Base-by-base conservation (phyloP, 2,797 vertebrate genomes). In the Sebastes iracundus region DNA sequence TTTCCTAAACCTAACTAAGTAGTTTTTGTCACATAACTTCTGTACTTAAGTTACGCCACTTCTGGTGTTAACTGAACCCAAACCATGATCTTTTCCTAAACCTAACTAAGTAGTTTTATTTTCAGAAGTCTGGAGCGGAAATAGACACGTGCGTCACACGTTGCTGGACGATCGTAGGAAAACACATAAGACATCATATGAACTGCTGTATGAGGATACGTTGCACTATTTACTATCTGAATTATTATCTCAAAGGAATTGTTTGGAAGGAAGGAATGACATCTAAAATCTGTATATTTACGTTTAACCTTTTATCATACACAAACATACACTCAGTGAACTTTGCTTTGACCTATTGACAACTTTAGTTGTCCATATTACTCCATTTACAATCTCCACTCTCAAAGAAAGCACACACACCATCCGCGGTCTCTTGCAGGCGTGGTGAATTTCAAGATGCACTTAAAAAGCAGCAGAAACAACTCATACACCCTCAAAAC, bases 401-500 rank as follows among this genome's bases (percentile, higher is more conserved):
- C 83, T 87, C 84, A 56, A 87, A 83, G 23, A 69, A 83, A 49
- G 79, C 73, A 81, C 81, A 83, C 42, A 55, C 52, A 80, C 75
- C 55, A 66, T 71, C 76, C 49, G 33, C 23, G 75, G 72, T 77
- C 80, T 78, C 65, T 74, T 73, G 33, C 83, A 82, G 69, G 78
- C 69, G 27, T 83, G 52, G 78, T 74, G 82, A 83, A 92, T 92
- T 93, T 93, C 83, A 87, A 90, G 93, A 93, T 90, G 92, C 91
- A 88, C 89, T 92, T 89, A 92, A 91, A 92, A 91, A 91, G 84
- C 78, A 68, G 69, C 85, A 89, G 91, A 93, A 93, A 94, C 92
- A 93, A 92, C 91, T 92, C 87, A 72, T 88, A 88, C 90, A 79
- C 87, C 88, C 86, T 93, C 81, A 93, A 93, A 94, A 71, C 91